These are phyloP conservation scores for Cyclura pinguis DNA, from an alignment of 2,797 vertebrate genomes.

Conservation along the genomic window DNA sequence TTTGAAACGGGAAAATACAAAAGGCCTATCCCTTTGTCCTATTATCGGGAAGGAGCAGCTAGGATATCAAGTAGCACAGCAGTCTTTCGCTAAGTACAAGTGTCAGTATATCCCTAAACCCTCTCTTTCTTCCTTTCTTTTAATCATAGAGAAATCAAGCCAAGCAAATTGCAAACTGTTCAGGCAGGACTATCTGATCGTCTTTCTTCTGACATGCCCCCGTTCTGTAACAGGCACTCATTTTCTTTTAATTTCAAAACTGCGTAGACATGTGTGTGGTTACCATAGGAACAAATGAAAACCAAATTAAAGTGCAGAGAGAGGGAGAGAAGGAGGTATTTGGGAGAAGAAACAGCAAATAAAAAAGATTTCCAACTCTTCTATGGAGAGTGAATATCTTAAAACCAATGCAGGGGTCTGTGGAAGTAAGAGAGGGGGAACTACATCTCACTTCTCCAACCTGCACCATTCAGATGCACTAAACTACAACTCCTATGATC, in stretches of 20 bases:
- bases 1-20: accelerated
- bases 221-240: constrained; percentile 37
- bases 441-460: not conserved
- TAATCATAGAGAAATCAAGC: constrained; percentile 21
- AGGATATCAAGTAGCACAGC: accelerated
- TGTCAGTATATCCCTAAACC: not conserved
- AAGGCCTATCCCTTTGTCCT: not conserved
- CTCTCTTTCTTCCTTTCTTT: not conserved
- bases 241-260: constrained; percentile 65
- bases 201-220: constrained; percentile 46
- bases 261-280: constrained; percentile 61
- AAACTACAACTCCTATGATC: not conserved
- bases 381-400: constrained; percentile 24
- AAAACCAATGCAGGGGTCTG: not conserved
- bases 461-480: not conserved
- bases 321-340: constrained; percentile 26
- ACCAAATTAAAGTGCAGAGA: constrained; percentile 63
- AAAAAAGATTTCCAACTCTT: constrained; percentile 53
- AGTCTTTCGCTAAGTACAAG: not conserved
- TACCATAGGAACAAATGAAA: constrained; percentile 82
- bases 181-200: constrained; percentile 40
- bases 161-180: constrained; percentile 29
- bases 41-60: not conserved
- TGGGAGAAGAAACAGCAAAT: constrained; percentile 4
- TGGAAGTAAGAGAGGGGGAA: not conserved